Evolutionary conservation across 2,797 vertebrate genomes (phyloP).

Genomic region (Gallirallus australis): DNA sequence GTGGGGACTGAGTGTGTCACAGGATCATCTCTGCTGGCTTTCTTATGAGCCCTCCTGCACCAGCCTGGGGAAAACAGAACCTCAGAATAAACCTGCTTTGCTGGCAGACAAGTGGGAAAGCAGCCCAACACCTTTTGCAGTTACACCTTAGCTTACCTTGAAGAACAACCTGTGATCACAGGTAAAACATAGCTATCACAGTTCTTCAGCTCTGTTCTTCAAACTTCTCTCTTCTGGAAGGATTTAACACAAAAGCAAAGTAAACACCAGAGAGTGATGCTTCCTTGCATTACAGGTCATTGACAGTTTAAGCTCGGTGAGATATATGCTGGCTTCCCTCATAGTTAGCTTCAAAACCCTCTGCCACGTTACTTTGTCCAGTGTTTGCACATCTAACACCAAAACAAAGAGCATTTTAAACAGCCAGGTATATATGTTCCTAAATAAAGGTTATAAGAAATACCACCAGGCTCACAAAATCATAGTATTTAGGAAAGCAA

Average conservation of each 20-base stretch:
- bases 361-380: background rate
- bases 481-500: background rate
- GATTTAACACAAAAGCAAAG: background rate
- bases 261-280: background rate
- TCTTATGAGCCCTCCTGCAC: background rate
- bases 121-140: background rate
- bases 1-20: background rate
- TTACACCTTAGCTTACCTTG: background rate
- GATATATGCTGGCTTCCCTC: background rate
- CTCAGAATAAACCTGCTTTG: background rate
- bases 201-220: background rate
- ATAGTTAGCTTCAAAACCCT: background rate
- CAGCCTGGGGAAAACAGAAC: background rate
- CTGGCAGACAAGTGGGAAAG: background rate
- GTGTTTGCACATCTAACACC: background rate
- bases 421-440: background rate
- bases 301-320: background rate
- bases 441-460: background rate
- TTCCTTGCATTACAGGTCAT: background rate
- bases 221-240: background rate
- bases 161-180: background rate
- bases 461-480: background rate
- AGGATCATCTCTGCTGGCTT: background rate
- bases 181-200: background rate
- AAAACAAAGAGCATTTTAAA: background rate